These are phyloP conservation scores for Delphinus delphis DNA, from an alignment of 2,113 vertebrate genomes.

Conservation along the genomic window DNA sequence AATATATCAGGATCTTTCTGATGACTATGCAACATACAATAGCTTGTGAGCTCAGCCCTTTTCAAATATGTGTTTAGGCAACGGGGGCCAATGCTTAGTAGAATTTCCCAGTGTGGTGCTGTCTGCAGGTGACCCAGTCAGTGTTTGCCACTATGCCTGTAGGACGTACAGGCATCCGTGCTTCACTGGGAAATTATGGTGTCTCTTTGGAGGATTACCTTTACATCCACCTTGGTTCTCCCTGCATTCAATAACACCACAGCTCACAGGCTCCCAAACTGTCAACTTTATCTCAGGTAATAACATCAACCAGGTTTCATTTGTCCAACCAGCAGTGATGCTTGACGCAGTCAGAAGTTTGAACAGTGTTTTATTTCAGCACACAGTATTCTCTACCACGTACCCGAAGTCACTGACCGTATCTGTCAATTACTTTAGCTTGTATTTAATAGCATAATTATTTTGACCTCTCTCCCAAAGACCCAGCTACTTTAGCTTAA, in stretches of 20 bases:
- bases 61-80: conserved; percentile 44
- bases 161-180: not conserved
- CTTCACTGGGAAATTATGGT: conserved; percentile 3
- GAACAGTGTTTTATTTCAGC: not conserved
- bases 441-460: not conserved
- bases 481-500: not conserved
- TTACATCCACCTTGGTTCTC: not conserved
- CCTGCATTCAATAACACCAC: not conserved
- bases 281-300: not conserved
- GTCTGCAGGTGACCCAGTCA: conserved; percentile 7
- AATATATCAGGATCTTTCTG: not conserved
- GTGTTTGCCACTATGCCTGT: not conserved
- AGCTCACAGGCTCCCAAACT: not conserved
- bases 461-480: not conserved
- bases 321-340: not conserved
- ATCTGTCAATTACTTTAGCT: not conserved
- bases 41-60: conserved; percentile 25
- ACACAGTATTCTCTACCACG: not conserved
- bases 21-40: not conserved
- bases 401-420: not conserved
- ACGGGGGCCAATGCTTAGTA: not conserved
- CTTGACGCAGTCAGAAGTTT: not conserved
- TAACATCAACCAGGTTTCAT: not conserved
- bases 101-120: not conserved
- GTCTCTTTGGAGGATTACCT: not conserved